Evolutionary conservation across 1,140 invertebrate genomes (phyloP), one percentile per base, ranked within the genome.

Genomic region (Heliconius eleuchia): DNA sequence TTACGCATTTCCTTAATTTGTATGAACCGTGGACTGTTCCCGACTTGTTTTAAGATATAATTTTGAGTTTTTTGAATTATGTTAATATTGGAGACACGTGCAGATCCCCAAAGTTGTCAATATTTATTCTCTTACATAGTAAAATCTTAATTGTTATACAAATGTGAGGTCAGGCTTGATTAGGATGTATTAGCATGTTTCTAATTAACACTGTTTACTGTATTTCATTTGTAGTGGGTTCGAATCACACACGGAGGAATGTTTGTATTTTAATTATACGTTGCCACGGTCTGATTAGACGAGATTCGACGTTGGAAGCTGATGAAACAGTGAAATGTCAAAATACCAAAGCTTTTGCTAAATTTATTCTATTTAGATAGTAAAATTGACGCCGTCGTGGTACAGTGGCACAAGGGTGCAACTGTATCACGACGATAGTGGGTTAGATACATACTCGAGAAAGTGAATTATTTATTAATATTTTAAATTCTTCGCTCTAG

Each of bases 221-320:
- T 66, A 66, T 66, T 66, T 66, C 23, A 66, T 66, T 66, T 30
- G 27, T 30, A 27, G 27, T 66, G 9, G 60, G 60, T n/a, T 66
- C 55, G 9, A 57, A 57, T 27, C 60, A 30, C 60, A 30, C 11
- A 66, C 13, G 1, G 60, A 66, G 60, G 60, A 13, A 0, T 30
- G 60, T 66, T 66, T 66, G 60, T 66, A n/a, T 66, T 66, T 66
- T 13, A 66, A 66, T 66, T 30, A 66, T 66, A 27, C 23, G 60
- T 16, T 66, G 7, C 60, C 60, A 9, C 23, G 13, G 60, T 30
- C 23, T 66, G 60, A 66, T 66, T 66, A 66, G 60, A 66, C 60
- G 23, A 66, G 27, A 0, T 30, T 11, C 13, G 60, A 27, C 13
- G 27, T 27, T 27, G 4, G 60, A 30, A 13, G 11, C 9, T 30